These are phyloP conservation scores for Malurus alboscapulatus DNA, from an alignment of 2,113 vertebrate genomes.

Conservation along the genomic window DNA sequence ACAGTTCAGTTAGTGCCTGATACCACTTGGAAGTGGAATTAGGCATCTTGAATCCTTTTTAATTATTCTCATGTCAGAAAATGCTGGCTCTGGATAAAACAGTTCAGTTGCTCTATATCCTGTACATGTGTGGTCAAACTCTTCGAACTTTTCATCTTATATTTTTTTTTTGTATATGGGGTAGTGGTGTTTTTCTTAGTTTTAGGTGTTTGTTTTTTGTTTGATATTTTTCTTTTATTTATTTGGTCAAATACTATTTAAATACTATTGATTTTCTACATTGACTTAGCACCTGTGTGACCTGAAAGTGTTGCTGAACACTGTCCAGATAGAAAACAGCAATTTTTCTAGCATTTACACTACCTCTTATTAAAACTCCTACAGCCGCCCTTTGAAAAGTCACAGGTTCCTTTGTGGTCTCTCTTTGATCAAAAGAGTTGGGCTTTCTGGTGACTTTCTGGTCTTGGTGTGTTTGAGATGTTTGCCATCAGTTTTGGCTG, in stretches of 20 bases:
- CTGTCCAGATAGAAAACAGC: not conserved
- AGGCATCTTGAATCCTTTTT: not conserved
- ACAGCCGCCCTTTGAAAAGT: not conserved
- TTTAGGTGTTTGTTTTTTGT: not conserved
- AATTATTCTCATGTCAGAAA: conserved; percentile 34
- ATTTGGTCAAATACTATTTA: not conserved
- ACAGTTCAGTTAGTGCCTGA: conserved; percentile 24
- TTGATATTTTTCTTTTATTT: not conserved
- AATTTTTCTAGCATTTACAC: not conserved
- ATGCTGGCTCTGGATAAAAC: not conserved
- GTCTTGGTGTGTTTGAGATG: not conserved
- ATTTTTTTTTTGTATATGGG: not conserved
- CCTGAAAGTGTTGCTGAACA: not conserved
- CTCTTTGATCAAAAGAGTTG: not conserved
- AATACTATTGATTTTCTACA: not conserved
- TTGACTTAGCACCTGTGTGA: not conserved
- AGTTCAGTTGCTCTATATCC: not conserved
- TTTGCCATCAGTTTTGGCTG: not conserved
- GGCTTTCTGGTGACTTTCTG: not conserved
- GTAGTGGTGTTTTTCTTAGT: not conserved
- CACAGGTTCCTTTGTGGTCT: not conserved
- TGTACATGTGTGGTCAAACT: not conserved
- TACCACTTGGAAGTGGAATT: conserved; percentile 24
- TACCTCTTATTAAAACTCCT: not conserved
- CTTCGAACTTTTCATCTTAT: not conserved